phyloP scores from a whole-genome alignment of 2,113 vertebrate species.

The Pithys albifrons region DNA sequence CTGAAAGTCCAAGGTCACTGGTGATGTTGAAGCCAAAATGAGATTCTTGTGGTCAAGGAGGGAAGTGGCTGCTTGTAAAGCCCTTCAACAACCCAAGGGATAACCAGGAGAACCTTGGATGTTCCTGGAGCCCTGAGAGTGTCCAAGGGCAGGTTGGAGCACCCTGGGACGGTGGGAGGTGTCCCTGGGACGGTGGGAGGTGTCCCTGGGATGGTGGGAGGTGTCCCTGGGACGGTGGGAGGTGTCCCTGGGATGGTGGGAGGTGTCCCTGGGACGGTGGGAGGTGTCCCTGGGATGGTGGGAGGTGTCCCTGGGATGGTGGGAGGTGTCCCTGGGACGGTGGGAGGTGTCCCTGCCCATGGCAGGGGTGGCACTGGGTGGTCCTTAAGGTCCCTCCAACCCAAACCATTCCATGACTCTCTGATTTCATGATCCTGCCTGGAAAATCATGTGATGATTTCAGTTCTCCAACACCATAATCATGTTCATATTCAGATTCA shows the following conservation, averaged over 20 bases:
- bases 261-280: neutral
- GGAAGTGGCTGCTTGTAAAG: neutral
- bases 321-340: neutral
- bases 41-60: neutral
- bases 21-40: neutral
- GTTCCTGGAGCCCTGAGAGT: neutral
- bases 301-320: neutral
- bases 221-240: neutral
- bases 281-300: too few relatives aligned
- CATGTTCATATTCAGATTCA: neutral
- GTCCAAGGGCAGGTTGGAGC: neutral
- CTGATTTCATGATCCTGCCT: neutral
- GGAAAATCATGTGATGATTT: neutral
- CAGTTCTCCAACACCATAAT: neutral
- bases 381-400: too few relatives aligned
- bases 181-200: neutral
- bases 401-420: neutral
- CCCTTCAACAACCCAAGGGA: neutral
- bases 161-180: neutral
- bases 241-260: too few relatives aligned
- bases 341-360: neutral
- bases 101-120: neutral
- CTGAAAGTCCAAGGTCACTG: neutral
- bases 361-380: neutral
- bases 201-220: neutral